Conservation (phyloP, 2,113 vertebrate species). For the Menura novaehollandiae region DNA sequence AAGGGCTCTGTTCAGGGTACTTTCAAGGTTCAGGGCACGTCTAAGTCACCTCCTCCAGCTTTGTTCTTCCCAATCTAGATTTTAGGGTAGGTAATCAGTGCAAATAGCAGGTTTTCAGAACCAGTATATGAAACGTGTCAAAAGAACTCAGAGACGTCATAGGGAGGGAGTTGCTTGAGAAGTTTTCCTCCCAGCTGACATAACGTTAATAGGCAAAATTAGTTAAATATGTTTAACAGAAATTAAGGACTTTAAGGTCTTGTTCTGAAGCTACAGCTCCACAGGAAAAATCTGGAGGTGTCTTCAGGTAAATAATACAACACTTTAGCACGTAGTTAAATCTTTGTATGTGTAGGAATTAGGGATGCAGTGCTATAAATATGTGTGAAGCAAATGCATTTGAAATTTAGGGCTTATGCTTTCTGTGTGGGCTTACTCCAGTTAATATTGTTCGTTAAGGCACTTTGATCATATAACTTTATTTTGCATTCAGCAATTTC, state of each 20-base stretch:
- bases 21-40: not conserved
- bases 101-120: not conserved
- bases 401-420: not conserved
- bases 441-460: not conserved
- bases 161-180: not conserved
- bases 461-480: not conserved
- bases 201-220: not conserved
- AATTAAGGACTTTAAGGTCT: not conserved
- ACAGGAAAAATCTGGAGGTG: not conserved
- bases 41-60: not conserved
- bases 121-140: not conserved
- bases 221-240: not conserved
- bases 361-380: not conserved
- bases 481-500: not conserved
- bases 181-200: not conserved
- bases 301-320: not conserved
- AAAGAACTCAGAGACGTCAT: not conserved
- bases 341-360: not conserved
- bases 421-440: not conserved
- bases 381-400: accelerated
- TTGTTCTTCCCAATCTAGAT: not conserved
- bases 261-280: not conserved
- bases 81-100: not conserved
- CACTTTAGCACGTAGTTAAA: not conserved
- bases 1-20: not conserved